Evolutionary conservation across 2,113 vertebrate genomes (phyloP).

Genomic region (Alexandromys fortis): DNA sequence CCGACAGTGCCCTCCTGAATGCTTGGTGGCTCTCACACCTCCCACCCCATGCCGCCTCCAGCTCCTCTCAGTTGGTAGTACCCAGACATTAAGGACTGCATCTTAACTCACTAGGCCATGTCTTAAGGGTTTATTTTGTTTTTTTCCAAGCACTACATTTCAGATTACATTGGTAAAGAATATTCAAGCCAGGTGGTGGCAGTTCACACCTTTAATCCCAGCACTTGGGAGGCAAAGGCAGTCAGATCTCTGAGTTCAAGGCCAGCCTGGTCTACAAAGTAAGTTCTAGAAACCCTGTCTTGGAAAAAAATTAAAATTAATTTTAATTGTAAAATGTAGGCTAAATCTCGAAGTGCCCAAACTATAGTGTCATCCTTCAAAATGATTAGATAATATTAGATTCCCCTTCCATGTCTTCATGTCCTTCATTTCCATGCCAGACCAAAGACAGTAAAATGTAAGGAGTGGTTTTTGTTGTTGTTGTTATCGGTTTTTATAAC

Average conservation of each 20-base stretch:
- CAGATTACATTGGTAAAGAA: neutral
- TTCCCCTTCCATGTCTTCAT: neutral
- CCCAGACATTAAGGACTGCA: neutral
- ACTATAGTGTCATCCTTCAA: neutral
- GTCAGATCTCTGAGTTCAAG: neutral
- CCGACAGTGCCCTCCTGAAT: neutral
- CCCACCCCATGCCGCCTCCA: neutral
- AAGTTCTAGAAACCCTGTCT: neutral
- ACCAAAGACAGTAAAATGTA: neutral
- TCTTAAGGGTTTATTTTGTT: neutral
- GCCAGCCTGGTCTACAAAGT: neutral
- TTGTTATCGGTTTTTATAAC: neutral
- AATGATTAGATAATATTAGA: neutral
- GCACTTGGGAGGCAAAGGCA: neutral
- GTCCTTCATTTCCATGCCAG: neutral
- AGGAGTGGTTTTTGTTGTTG: neutral
- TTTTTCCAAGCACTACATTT: neutral
- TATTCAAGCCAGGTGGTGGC: neutral
- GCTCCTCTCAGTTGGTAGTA: neutral
- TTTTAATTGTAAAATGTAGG: conserved; percentile 13
- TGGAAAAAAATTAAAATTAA: neutral
- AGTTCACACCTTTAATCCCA: neutral
- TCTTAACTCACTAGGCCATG: neutral
- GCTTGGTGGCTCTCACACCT: neutral
- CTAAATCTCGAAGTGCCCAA: neutral